These are phyloP conservation scores for Asobara japonica DNA, from an alignment of 1,140 invertebrate genomes.

Conservation along the genomic window DNA sequence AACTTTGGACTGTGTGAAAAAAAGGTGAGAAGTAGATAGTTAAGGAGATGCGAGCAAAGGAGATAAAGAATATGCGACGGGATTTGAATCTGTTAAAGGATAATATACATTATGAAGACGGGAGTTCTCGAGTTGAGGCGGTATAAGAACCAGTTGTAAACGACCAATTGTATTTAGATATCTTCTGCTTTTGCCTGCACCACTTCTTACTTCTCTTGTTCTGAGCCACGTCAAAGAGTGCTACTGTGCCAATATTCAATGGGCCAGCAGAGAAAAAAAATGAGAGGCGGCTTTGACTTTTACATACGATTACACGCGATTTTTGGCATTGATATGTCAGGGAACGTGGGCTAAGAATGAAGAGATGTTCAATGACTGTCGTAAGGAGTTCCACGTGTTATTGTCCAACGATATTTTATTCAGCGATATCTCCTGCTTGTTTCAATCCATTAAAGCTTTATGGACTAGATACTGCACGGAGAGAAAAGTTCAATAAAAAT, in stretches of 20 bases:
- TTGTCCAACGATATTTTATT: too few species aligned
- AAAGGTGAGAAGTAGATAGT: neutral
- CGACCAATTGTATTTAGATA: conserved; percentile 17
- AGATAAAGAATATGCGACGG: neutral
- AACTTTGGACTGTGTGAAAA: neutral
- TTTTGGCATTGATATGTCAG: neutral
- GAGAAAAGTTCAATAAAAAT: too few species aligned
- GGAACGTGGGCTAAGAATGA: neutral
- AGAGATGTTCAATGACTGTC: conserved; percentile 1
- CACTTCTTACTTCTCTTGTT: neutral
- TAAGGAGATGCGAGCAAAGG: neutral
- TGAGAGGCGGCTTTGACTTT: neutral
- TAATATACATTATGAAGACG: conserved; percentile 3
- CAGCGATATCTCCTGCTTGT: too few species aligned
- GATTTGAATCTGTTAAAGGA: conserved; percentile 13
- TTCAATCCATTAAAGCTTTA: too few species aligned
- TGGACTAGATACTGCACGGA: too few species aligned
- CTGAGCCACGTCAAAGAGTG: conserved; percentile 5
- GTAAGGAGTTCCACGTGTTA: neutral
- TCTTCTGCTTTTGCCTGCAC: neutral
- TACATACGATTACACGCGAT: neutral
- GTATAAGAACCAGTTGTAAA: conserved; percentile 9
- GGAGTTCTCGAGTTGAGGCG: conserved; percentile 10
- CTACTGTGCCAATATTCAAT: conserved; percentile 11
- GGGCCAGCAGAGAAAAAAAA: neutral